Base-by-base conservation (phyloP, 2,113 vertebrate species). In the Pionites leucogaster region DNA sequence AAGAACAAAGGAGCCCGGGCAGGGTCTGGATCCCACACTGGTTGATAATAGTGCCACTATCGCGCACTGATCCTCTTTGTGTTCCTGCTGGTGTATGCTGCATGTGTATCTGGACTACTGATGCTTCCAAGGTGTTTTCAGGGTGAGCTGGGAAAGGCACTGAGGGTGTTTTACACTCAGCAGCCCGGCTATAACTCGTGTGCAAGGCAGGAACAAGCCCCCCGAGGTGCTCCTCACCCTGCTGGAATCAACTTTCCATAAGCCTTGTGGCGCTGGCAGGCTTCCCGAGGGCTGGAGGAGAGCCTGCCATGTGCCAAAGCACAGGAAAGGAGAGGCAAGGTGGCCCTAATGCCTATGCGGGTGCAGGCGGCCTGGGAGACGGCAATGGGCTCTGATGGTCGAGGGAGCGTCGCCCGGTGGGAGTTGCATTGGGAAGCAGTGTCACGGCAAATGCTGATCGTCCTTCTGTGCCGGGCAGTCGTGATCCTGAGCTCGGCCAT, bases 1-100 rank as follows among this genome's bases (percentile, higher is more conserved):
- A 84, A 64, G 92, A 96, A 96, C 92, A 94, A 96, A 96, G 96
- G 93, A 96, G 91, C 72, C 86, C 52, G 82, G 93, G 77, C 60
- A 82, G 69, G 89, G 92, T 88, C 93, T 92, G 96, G 83, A 86
- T 96, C 92, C 90, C 83, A 31, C 86, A 72, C 76, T 8, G 64
- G 50, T 60, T 64, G 88, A 93, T 81, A 63, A 44, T 64, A 23
- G 70, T 11, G 82, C 90, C 1, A 75, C 93, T 95, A 23, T 88
- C 88, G 17, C 86, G 84, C 3, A 13, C 13, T 29, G 91, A 91
- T 72, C 85, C 77, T 52, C 94, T 95, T 93, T 95, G 88, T 91
- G 18, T 62, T 86, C 76, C 83, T 50, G 63, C 94, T 11, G 85
- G 80, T 12, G 17, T 60, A 4, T 9, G 65, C 95, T n/a, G 83